phyloP scores from a whole-genome alignment of 2,797 vertebrate genomes.

The Iguana delicatissima region DNA sequence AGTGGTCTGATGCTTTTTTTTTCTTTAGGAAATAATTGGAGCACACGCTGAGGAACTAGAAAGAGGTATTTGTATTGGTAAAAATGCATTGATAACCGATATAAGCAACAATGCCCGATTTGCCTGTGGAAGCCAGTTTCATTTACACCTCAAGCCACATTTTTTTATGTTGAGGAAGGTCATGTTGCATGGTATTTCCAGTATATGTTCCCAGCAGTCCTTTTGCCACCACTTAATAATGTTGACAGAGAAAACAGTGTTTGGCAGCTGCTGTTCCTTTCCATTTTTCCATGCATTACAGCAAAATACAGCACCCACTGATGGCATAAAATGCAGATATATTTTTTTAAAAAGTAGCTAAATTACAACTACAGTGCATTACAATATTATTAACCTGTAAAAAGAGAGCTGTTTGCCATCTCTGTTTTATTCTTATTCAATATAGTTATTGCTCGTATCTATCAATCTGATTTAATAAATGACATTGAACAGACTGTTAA shows the following conservation, averaged over 20 bases:
- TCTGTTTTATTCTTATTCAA: neutral
- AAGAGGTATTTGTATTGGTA: conserved; percentile 26
- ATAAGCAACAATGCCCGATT: conserved; percentile 27
- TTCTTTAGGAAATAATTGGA: neutral
- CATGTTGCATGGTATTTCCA: conserved; percentile 35
- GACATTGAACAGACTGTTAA: conserved; percentile 34
- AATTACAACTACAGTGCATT: conserved; percentile 33
- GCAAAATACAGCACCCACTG: conserved; percentile 49
- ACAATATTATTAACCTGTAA: conserved; percentile 51
- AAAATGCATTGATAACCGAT: neutral
- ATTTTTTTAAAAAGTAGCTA: conserved; percentile 24
- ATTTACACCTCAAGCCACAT: conserved; percentile 16
- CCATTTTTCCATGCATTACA: conserved; percentile 35
- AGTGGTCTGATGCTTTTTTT: neutral
- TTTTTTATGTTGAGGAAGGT: conserved; percentile 8
- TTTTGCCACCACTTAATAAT: conserved; percentile 39
- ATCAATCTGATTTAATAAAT: conserved; percentile 41
- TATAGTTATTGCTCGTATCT: conserved; percentile 42
- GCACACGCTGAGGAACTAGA: neutral
- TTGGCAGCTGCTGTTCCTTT: conserved; percentile 44
- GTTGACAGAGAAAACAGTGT: neutral
- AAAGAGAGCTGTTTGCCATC: conserved; percentile 38
- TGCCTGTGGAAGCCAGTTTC: conserved; percentile 19
- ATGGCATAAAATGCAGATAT: conserved; percentile 39
- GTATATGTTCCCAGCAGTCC: neutral